Percentiles rank a stretch among this genome's conserved stretches.
These are phyloP conservation scores for Mola mola DNA, from an alignment of 2,113 vertebrate genomes.

Conservation along the genomic window DNA sequence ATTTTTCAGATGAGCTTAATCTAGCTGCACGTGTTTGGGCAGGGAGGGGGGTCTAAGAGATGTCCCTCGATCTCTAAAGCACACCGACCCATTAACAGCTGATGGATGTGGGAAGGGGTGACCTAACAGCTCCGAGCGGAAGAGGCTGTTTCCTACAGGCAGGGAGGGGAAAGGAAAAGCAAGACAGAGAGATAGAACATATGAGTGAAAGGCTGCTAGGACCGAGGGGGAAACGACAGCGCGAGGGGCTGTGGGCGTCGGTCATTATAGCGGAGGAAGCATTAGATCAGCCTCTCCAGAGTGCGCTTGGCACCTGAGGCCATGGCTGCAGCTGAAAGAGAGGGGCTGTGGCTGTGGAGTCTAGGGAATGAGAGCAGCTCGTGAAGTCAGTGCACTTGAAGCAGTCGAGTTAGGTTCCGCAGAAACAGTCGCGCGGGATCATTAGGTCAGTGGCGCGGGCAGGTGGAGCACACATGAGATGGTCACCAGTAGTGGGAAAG, in stretches of 20 bases:
- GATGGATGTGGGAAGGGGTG: slow-evolving; percentile 80
- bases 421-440: slow-evolving; percentile 35
- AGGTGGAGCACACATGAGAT: slow-evolving; percentile 29
- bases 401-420: slow-evolving; percentile 28
- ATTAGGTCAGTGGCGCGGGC: slow-evolving; percentile 35
- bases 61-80: slow-evolving; percentile 44
- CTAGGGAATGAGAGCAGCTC: slow-evolving; percentile 31
- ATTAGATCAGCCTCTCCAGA: slow-evolving; percentile 75
- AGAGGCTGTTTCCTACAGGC: slow-evolving; percentile 74
- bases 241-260: slow-evolving; percentile 49
- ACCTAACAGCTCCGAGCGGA: slow-evolving; percentile 69
- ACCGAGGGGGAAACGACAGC: slow-evolving; percentile 42
- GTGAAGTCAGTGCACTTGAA: slow-evolving; percentile 41
- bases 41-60: slow-evolving; percentile 19
- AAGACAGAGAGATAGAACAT: slow-evolving; percentile 50
- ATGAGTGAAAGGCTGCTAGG: slow-evolving; percentile 41
- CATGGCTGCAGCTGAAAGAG: slow-evolving; percentile 47
- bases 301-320: slow-evolving; percentile 70
- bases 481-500: slow-evolving; percentile 22
- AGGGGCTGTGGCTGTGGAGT: slow-evolving; percentile 38
- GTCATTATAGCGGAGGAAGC: slow-evolving; percentile 71
- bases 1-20: slow-evolving; percentile 31
- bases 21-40: not conserved
- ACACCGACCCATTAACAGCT: slow-evolving; percentile 76
- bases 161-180: slow-evolving; percentile 7